phyloP scores from a whole-genome alignment of 2,113 vertebrate genomes.

The Saccopteryx leptura region DNA sequence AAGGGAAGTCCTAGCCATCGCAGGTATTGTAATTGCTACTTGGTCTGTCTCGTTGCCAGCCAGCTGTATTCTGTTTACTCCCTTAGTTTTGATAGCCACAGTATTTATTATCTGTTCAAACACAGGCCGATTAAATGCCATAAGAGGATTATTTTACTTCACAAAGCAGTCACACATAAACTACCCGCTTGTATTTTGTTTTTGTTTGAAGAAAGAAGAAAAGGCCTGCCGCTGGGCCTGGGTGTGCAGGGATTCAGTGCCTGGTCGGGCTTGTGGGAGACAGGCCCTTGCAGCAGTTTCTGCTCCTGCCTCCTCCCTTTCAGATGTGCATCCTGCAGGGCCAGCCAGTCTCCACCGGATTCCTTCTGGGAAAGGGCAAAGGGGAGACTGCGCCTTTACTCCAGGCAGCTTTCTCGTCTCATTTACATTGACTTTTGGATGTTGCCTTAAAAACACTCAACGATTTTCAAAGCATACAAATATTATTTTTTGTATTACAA shows the following conservation, averaged over 20 bases:
- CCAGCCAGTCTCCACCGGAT: neutral
- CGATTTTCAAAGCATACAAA: slow-evolving; percentile 33
- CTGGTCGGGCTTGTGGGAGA: neutral
- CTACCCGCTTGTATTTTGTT: slow-evolving; percentile 24
- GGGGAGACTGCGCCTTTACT: neutral
- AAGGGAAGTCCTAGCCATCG: neutral
- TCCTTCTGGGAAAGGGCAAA: neutral
- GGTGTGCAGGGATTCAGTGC: neutral
- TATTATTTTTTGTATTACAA: slow-evolving; percentile 9
- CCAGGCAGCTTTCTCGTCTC: neutral
- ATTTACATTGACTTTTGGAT: neutral
- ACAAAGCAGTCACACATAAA: slow-evolving; percentile 59
- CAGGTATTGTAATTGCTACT: neutral
- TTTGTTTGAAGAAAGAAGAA: slow-evolving; percentile 59
- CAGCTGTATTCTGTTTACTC: slow-evolving; percentile 60
- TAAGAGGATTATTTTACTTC: slow-evolving; percentile 77
- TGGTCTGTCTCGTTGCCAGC: neutral
- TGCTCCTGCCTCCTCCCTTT: neutral
- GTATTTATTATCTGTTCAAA: slow-evolving; percentile 70
- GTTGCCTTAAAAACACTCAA: neutral
- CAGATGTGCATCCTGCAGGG: neutral
- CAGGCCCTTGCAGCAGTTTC: neutral
- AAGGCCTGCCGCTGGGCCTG: neutral
- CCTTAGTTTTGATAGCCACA: slow-evolving; percentile 52
- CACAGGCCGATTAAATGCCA: slow-evolving; percentile 66